A percentile compares a stretch with the other conserved stretches of the same genome.
Evolutionary conservation across 2,888 invertebrate species (phyloP).

Genomic region (Trimorus sp.): DNA sequence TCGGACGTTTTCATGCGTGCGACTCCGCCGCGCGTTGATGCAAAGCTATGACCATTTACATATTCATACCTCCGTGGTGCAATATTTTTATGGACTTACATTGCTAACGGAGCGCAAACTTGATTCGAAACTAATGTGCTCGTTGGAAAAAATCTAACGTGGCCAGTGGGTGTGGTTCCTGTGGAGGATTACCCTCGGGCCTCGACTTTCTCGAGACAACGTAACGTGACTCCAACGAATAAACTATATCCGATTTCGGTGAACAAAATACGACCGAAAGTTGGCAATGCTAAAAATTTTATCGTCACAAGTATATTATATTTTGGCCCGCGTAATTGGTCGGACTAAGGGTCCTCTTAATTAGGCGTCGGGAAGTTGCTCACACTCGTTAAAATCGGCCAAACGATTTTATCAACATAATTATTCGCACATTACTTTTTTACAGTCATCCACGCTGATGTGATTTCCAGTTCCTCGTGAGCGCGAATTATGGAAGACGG

Average conservation of each 20-base stretch:
- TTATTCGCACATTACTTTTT: too few relatives aligned
- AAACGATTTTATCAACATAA: too few relatives aligned
- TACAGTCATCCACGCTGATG: too few relatives aligned
- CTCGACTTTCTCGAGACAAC: neutral
- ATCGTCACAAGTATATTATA: too few relatives aligned
- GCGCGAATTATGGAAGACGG: too few relatives aligned
- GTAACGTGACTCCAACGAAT: neutral
- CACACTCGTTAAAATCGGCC: too few relatives aligned
- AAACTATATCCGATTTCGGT: neutral
- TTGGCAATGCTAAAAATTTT: too few relatives aligned
- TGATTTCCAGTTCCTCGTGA: too few relatives aligned
- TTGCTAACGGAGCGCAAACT: neutral
- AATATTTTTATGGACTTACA: neutral
- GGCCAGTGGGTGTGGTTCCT: neutral
- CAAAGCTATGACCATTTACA: neutral
- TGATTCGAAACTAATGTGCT: constrained; percentile 1
- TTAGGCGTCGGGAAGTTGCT: too few relatives aligned
- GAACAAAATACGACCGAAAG: too few relatives aligned
- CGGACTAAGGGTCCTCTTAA: too few relatives aligned
- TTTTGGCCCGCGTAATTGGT: too few relatives aligned
- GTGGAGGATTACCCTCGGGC: neutral
- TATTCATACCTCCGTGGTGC: neutral
- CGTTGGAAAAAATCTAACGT: neutral
- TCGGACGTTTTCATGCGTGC: neutral
- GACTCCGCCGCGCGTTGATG: neutral